Evolutionary conservation across 2,797 vertebrate species (phyloP).

Genomic region (Thunnus albacares): DNA sequence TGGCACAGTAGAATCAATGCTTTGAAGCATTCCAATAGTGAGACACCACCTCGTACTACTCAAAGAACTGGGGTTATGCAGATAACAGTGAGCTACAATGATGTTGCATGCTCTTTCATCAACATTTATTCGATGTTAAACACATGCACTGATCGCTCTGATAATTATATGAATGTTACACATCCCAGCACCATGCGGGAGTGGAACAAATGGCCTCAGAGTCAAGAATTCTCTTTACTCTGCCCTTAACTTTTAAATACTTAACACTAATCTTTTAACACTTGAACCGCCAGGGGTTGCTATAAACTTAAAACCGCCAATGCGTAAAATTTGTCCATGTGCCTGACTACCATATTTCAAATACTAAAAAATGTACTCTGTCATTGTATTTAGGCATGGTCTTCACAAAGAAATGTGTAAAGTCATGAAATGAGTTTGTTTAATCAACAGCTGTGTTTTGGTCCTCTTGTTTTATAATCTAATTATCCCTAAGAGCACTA

Average conservation of each 20-base stretch:
- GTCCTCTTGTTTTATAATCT: no score
- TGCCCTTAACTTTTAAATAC: constrained; percentile 1
- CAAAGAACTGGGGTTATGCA: constrained; percentile 41
- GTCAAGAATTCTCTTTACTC: constrained; percentile 19
- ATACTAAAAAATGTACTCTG: no score
- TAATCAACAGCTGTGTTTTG: no score
- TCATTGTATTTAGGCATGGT: no score
- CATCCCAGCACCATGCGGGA: constrained; percentile 5
- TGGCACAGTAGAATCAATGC: constrained; percentile 12
- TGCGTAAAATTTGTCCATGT: no score
- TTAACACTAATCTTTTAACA: constrained; percentile 26
- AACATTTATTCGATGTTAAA: constrained; percentile 52
- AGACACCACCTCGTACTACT: not conserved
- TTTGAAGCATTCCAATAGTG: constrained; percentile 51
- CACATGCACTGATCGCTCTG: constrained; percentile 14
- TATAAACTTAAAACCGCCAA: no score
- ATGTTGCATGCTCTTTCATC: constrained; percentile 60
- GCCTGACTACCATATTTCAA: no score
- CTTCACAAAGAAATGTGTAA: no score
- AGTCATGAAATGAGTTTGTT: no score
- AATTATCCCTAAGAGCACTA: no score
- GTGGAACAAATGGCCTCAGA: not conserved
- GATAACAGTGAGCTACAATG: constrained; percentile 22
- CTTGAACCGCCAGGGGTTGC: not conserved
- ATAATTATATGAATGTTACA: constrained; percentile 28